phyloP scores from a whole-genome alignment of 2,888 invertebrate genomes.

The Alloplasta piceator region DNA sequence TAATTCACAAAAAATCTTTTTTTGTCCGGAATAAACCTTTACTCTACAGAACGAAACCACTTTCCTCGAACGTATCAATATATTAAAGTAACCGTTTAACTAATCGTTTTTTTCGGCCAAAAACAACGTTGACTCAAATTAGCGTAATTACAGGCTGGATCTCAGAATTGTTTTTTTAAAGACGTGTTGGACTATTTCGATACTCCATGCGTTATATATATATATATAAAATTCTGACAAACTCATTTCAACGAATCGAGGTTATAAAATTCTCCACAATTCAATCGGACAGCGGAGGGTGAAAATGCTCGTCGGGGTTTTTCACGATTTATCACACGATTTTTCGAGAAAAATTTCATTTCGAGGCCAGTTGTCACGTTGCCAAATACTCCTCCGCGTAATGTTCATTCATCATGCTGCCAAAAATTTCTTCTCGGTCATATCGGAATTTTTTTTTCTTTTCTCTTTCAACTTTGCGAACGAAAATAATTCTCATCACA shows the following conservation, averaged over 20 bases:
- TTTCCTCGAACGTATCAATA: not conserved
- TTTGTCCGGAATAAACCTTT: too few species aligned
- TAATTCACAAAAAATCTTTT: too few species aligned
- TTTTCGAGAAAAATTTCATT: constrained; percentile 20
- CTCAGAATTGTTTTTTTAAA: not conserved
- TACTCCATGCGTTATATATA: not conserved
- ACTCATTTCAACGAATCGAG: constrained; percentile 21
- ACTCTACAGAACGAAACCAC: too few species aligned
- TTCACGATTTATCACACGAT: constrained; percentile 27
- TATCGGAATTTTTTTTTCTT: constrained; percentile 15
- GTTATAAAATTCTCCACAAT: constrained; percentile 15
- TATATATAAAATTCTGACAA: constrained; percentile 18
- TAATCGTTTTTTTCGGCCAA: constrained; percentile 27
- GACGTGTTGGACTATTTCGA: not conserved
- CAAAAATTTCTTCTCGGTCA: constrained; percentile 29
- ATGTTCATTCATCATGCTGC: constrained; percentile 72
- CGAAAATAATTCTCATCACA: constrained; percentile 4
- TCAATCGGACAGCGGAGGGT: constrained; percentile 12
- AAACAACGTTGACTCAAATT: not conserved
- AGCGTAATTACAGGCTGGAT: not conserved
- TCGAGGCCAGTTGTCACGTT: constrained; percentile 73
- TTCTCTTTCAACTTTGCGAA: constrained; percentile 24
- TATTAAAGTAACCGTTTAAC: constrained; percentile 13
- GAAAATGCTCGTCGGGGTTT: constrained; percentile 26
- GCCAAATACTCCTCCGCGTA: constrained; percentile 76